These are phyloP conservation scores for Ochropleura plecta DNA, from an alignment of 2,888 invertebrate species.

Conservation along the genomic window DNA sequence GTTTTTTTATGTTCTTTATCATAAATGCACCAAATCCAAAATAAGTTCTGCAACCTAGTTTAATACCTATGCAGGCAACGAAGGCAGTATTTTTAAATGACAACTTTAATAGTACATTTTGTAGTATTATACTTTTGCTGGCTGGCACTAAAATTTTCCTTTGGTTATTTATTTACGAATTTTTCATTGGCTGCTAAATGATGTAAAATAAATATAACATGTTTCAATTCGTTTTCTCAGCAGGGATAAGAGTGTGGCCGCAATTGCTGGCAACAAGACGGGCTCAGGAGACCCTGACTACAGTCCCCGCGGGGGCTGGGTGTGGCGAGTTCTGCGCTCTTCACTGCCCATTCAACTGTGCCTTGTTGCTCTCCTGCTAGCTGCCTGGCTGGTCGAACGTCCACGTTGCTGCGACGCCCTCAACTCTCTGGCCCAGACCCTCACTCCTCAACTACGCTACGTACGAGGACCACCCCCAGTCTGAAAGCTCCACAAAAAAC, in stretches of 20 bases:
- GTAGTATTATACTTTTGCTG: neutral
- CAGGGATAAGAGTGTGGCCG: constrained; percentile 76
- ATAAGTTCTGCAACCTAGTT: neutral
- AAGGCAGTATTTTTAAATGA: neutral
- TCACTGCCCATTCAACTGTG: constrained; percentile 95
- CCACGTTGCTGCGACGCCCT: constrained; percentile 95
- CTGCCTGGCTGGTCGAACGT: constrained; percentile 94
- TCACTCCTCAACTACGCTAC: constrained; percentile 95
- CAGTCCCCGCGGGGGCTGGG: constrained; percentile 91
- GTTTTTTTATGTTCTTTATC: neutral
- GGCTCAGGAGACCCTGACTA: constrained; percentile 91
- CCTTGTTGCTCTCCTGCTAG: constrained; percentile 93
- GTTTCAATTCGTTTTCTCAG: constrained; percentile 48
- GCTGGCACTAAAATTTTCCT: neutral
- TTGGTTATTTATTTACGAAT: neutral
- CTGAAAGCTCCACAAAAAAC: constrained; percentile 80
- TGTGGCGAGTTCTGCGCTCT: constrained; percentile 94
- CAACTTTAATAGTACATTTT: neutral
- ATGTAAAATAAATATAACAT: neutral
- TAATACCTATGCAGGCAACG: neutral
- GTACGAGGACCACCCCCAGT: constrained; percentile 96
- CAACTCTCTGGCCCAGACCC: constrained; percentile 93
- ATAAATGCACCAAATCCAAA: neutral
- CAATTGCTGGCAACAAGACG: constrained; percentile 86
- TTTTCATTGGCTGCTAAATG: neutral